phyloP scores from a whole-genome alignment of 2,113 vertebrate genomes.

The Datnioides undecimradiatus region DNA sequence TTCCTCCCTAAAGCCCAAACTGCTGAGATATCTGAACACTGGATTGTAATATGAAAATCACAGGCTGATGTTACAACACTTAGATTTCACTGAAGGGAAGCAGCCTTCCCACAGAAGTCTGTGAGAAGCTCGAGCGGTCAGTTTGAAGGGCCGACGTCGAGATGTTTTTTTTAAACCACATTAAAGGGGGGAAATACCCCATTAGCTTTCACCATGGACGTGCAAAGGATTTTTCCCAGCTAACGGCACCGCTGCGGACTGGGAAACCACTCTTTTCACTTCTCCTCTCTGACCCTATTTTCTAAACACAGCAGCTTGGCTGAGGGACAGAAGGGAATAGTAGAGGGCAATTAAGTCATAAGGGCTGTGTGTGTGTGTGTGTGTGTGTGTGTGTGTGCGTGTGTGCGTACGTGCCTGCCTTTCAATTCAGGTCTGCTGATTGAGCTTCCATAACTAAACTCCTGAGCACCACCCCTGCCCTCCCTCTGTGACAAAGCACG shows the following conservation, averaged over 20 bases:
- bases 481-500: slow-evolving; percentile 57
- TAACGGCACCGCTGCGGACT: slow-evolving; percentile 24
- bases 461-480: slow-evolving; percentile 48
- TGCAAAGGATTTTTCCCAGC: slow-evolving; percentile 46
- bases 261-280: slow-evolving; percentile 53
- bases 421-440: slow-evolving; percentile 44
- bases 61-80: slow-evolving; percentile 30
- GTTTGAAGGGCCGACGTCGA: not conserved
- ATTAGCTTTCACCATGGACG: slow-evolving; percentile 57
- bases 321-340: slow-evolving; percentile 56
- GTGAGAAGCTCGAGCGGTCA: slow-evolving; percentile 13
- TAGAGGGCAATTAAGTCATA: slow-evolving; percentile 67
- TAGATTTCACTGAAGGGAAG: not conserved
- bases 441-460: slow-evolving; percentile 58
- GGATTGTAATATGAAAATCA: slow-evolving; percentile 29
- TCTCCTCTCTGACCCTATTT: slow-evolving; percentile 60
- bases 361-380: slow-evolving; percentile 42
- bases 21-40: slow-evolving; percentile 38
- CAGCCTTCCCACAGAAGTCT: slow-evolving; percentile 36
- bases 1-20: slow-evolving; percentile 11
- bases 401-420: slow-evolving; percentile 34
- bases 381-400: slow-evolving; percentile 39
- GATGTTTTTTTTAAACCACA: slow-evolving; percentile 40
- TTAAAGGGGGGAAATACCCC: slow-evolving; percentile 66
- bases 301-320: slow-evolving; percentile 59